A percentile compares a stretch with the other conserved stretches of the same genome.
These are phyloP conservation scores for Drosophila flavopinicola DNA, from an alignment of 2,888 invertebrate genomes.

Conservation along the genomic window DNA sequence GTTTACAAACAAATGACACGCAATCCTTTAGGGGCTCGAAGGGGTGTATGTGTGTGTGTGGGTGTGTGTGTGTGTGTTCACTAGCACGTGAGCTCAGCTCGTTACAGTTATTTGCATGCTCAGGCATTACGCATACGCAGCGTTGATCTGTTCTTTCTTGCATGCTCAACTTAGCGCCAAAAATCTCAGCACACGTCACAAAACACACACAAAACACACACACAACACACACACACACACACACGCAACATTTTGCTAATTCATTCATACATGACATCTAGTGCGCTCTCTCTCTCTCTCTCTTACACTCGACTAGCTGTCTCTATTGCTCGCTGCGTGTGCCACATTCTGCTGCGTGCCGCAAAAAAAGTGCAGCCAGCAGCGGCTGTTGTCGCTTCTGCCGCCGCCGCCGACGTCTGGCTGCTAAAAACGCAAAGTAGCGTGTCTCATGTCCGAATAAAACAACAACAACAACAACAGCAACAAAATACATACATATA, in stretches of 20 bases:
- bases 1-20: constrained; percentile 83
- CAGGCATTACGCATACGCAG: constrained; percentile 71
- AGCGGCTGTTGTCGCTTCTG: constrained; percentile 36
- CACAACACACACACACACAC: constrained; percentile 27
- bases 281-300: constrained; percentile 37
- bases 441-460: constrained; percentile 74
- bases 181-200: constrained; percentile 57
- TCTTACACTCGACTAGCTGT: constrained; percentile 19
- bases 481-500: constrained; percentile 1
- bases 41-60: constrained; percentile 22
- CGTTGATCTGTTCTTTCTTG: constrained; percentile 53
- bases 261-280: constrained; percentile 63
- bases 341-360: constrained; percentile 67
- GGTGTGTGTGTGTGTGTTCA: constrained; percentile 7
- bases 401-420: constrained; percentile 34
- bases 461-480: constrained; percentile 21
- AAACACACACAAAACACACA: constrained; percentile 23
- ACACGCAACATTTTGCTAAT: constrained; percentile 32
- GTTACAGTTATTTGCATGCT: constrained; percentile 52
- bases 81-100: constrained; percentile 44
- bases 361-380: constrained; percentile 42
- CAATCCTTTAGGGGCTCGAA: constrained; percentile 68
- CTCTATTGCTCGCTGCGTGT: constrained; percentile 53
- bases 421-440: constrained; percentile 71
- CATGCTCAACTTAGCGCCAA: constrained; percentile 74